Evolutionary conservation across 1,140 invertebrate genomes (phyloP).

Genomic region (Macrosteles quadrilineatus): DNA sequence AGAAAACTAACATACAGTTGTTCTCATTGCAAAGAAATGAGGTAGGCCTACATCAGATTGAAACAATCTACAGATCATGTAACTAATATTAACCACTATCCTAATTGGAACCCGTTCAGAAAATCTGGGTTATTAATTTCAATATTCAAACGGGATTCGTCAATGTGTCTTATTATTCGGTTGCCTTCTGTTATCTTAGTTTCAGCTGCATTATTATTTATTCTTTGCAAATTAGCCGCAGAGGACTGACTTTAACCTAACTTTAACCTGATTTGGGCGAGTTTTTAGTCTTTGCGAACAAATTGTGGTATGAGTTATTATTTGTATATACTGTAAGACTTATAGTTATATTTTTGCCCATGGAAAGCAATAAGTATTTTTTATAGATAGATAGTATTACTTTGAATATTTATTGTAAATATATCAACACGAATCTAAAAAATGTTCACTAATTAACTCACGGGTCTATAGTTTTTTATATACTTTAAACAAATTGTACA

Average conservation of each 20-base stretch:
- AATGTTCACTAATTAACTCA: not conserved
- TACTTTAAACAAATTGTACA: constrained; percentile 18
- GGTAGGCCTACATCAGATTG: too few species aligned
- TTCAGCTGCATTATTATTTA: too few species aligned
- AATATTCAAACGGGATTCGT: too few species aligned
- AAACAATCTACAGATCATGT: too few species aligned
- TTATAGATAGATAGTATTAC: constrained; percentile 12
- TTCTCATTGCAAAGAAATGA: too few species aligned
- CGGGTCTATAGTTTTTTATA: constrained; percentile 25
- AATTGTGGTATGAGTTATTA: not conserved
- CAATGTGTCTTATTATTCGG: too few species aligned
- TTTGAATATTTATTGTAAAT: constrained; percentile 8
- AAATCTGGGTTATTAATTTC: too few species aligned
- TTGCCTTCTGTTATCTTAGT: too few species aligned
- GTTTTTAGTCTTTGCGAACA: not conserved
- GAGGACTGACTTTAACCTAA: not conserved
- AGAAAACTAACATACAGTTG: too few species aligned
- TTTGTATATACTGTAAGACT: constrained; percentile 11
- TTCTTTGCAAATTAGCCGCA: too few species aligned
- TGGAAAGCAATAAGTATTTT: constrained; percentile 21
- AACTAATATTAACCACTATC: too few species aligned
- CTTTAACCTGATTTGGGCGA: not conserved
- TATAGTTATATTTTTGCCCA: constrained; percentile 19
- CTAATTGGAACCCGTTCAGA: too few species aligned
- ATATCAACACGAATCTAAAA: not conserved